Evolutionary conservation across 2,113 vertebrate genomes (phyloP).

Genomic region (Gallinago paraguaiae): DNA sequence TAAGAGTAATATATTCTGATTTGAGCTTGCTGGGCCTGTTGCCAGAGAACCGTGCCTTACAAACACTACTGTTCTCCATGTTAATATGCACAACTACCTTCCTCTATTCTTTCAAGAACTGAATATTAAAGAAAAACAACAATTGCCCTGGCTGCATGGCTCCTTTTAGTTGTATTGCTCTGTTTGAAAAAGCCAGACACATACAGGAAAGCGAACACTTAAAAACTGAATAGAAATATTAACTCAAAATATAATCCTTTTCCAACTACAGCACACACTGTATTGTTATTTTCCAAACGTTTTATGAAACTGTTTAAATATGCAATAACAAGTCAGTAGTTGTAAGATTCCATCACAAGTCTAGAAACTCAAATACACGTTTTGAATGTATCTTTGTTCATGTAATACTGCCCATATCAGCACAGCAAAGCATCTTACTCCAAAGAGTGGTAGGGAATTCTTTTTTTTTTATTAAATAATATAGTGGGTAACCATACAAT

Average conservation of each 20-base stretch:
- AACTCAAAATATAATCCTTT: not conserved
- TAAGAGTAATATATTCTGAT: not conserved
- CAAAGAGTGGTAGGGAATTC: accelerated
- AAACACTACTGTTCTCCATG: not conserved
- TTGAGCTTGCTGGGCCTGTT: not conserved
- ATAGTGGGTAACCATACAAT: not conserved
- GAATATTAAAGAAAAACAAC: not conserved
- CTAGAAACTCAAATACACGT: not conserved
- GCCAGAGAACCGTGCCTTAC: not conserved
- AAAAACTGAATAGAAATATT: not conserved
- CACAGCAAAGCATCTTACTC: not conserved
- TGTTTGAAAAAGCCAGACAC: not conserved
- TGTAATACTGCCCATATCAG: not conserved
- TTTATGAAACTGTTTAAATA: not conserved
- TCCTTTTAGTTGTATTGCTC: not conserved
- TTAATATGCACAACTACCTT: not conserved
- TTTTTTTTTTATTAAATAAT: not conserved
- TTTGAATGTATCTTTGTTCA: not conserved
- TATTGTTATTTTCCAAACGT: not conserved
- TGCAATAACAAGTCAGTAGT: not conserved
- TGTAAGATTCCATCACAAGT: not conserved
- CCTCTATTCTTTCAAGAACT: not conserved
- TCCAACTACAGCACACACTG: not conserved
- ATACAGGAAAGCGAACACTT: not conserved
- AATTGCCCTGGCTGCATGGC: not conserved